A percentile compares a stretch with the other conserved stretches of the same genome.
phyloP scores from a whole-genome alignment of 2,797 vertebrate species.

The Hylomyscus alleni region DNA sequence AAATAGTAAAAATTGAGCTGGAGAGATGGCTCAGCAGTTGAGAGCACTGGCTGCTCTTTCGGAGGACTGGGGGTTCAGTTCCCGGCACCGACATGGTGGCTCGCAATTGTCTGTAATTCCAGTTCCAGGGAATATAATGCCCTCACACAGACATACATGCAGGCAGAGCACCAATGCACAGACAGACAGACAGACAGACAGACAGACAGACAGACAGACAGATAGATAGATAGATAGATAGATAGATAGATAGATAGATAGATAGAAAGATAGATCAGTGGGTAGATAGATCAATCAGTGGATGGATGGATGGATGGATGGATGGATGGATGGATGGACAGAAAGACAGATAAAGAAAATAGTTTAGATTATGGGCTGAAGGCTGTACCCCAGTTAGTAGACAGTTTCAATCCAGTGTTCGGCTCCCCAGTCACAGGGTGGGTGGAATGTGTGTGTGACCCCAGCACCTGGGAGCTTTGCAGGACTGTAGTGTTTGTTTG shows the following conservation, averaged over 20 bases:
- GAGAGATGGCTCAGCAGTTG: background rate
- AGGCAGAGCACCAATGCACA: background rate
- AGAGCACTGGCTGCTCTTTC: background rate
- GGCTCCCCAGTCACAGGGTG: background rate
- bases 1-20: background rate
- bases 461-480: background rate
- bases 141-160: background rate
- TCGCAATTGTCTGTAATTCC: background rate
- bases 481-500: no score
- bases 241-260: background rate
- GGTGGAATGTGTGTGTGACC: background rate
- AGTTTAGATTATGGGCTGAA: background rate
- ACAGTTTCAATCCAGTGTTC: no score
- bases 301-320: no score
- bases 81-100: background rate
- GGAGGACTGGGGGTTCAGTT: background rate
- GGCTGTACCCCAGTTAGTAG: background rate
- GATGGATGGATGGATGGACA: background rate
- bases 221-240: no score
- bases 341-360: background rate
- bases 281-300: no score
- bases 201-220: fast-evolving
- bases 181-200: fast-evolving
- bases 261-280: no score
- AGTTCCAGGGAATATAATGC: background rate